phyloP scores from a whole-genome alignment of 2,888 invertebrate species.

The Callyntrura guangdongensis region DNA sequence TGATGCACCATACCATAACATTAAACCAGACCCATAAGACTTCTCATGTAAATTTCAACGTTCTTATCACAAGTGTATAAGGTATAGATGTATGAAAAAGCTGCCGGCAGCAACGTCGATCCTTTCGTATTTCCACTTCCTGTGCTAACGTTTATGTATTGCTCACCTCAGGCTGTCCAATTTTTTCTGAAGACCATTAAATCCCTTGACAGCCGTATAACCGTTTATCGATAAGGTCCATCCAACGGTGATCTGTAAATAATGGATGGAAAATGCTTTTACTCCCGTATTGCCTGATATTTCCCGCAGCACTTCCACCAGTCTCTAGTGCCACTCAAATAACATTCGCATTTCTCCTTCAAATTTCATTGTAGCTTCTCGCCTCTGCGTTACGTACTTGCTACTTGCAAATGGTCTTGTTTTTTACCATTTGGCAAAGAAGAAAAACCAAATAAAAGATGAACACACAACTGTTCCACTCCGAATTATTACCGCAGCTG shows the following conservation, averaged over 20 bases:
- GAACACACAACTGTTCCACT: conserved; percentile 6
- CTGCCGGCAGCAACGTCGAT: background rate
- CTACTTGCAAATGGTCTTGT: too few relatives aligned
- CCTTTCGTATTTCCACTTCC: too few relatives aligned
- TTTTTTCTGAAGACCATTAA: conserved; percentile 68
- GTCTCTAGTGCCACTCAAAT: background rate
- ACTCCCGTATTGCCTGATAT: conserved; percentile 29
- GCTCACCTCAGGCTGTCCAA: conserved; percentile 35
- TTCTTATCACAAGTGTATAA: background rate
- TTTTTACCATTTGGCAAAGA: too few relatives aligned
- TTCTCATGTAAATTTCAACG: conserved; percentile 17
- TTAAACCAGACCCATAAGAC: conserved; percentile 29
- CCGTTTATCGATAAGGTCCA: conserved; percentile 72
- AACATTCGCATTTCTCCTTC: background rate
- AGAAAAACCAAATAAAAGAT: conserved; percentile 63
- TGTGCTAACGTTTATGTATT: conserved; percentile 12
- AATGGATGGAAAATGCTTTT: conserved; percentile 57
- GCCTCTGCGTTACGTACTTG: background rate
- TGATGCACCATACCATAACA: conserved; percentile 41
- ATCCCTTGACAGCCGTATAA: conserved; percentile 68
- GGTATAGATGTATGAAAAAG: background rate
- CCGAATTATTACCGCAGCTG: background rate
- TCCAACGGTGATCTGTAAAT: conserved; percentile 69
- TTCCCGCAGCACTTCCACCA: conserved; percentile 20
- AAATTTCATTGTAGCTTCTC: background rate